Evolutionary conservation across 2,797 vertebrate species (phyloP).

Genomic region (Periparus ater): DNA sequence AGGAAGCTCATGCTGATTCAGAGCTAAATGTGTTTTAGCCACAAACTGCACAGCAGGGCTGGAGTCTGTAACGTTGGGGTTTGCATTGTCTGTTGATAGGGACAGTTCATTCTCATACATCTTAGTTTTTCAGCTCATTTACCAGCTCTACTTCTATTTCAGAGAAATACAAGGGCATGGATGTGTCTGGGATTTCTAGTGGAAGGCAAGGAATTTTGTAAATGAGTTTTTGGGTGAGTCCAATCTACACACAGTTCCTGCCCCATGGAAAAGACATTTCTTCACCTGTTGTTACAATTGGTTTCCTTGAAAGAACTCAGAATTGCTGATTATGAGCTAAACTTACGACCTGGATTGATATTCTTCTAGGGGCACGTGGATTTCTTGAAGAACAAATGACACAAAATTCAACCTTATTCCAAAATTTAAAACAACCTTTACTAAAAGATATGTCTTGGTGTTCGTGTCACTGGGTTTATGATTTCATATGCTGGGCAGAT

Average conservation of each 20-base stretch:
- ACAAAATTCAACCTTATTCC: not conserved
- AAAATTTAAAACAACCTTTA: not conserved
- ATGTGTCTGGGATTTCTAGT: not conserved
- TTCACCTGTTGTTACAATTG: not conserved
- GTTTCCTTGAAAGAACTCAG: not conserved
- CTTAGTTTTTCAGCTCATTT: not conserved
- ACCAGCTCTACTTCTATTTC: not conserved
- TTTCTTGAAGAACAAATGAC: not conserved
- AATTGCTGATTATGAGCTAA: not conserved
- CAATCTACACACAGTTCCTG: not conserved
- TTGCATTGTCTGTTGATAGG: not conserved
- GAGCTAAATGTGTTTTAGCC: not conserved
- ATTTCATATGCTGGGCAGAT: not conserved
- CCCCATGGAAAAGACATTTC: not conserved
- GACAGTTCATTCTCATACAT: not conserved
- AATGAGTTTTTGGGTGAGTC: not conserved
- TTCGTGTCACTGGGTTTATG: not conserved
- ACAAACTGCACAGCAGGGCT: not conserved
- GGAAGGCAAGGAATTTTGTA: not conserved
- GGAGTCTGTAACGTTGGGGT: fast-evolving
- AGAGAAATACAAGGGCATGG: not conserved
- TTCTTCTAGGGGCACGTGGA: not conserved
- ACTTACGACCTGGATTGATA: not conserved
- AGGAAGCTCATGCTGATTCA: not conserved
- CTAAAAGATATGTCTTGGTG: not conserved